Evolutionary conservation across 2,888 invertebrate genomes (phyloP), one percentile per base, ranked within the genome.

Genomic region (Carabus problematicus): DNA sequence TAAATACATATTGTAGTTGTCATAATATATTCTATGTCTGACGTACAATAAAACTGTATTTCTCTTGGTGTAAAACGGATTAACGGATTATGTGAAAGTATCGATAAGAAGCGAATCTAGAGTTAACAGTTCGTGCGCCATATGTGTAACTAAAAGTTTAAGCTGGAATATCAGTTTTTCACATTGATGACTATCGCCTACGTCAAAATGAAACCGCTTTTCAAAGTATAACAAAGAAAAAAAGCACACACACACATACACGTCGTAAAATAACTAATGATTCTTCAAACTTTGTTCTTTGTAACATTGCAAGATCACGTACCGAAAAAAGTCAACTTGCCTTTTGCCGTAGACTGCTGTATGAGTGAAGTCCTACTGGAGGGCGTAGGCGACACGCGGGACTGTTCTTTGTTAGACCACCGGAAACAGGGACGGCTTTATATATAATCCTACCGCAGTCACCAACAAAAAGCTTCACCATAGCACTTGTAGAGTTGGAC

Each of bases 201-300:
- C 19, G 52, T 52, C 18, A 16, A 52, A 52, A 52, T 52, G 19
- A 52, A 52, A 52, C n/a, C 11, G 16, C 16, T 52, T 8, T 1
- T 14, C 18, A 1, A 19, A 52, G 18, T 52, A 52, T 52, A 19
- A 52, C 19, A 52, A 14, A 52, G 19, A 19, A 14, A 52, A 16
- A 52, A 16, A 52, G 8, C 49, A 14, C 49, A 6, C 6, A 29
- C 6, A 29, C 29, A 29, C 29, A 6, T 29, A 29, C 14, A 49
- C 52, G 52, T 19, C 52, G 52, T 9, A 18, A 52, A 52, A 52
- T 52, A 52, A 52, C 52, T 52, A 52, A 52, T 52, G 52, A 52
- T 52, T 52, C 52, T 52, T 52, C 52, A 52, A 18, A 52, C 52
- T 52, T 52, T 52, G 52, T 52, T 52, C 52, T 52, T 11, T 8